Percentiles rank a stretch among this genome's conserved stretches.
Conservation (phyloP, 2,113 vertebrate genomes). For the Coregonus clupeaformis region DNA sequence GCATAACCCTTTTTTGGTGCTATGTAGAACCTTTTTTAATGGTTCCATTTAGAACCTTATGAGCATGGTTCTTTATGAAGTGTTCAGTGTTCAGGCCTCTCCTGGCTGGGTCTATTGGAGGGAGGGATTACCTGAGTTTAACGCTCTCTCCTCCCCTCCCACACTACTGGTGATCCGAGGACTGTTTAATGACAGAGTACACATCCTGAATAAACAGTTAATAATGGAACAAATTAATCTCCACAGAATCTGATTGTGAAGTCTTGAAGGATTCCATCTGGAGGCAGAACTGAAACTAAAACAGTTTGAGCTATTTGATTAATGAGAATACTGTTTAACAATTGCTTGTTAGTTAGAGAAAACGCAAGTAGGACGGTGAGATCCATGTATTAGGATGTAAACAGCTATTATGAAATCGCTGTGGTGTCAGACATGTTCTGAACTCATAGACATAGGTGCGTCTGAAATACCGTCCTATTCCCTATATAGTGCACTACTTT, state of each 20-base stretch:
- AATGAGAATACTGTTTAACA: conserved; percentile 35
- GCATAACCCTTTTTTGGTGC: too few species aligned
- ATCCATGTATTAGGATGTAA: not conserved
- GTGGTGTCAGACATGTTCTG: conserved; percentile 8
- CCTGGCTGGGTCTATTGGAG: conserved; percentile 15
- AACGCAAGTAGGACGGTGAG: conserved; percentile 21
- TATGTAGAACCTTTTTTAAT: too few species aligned
- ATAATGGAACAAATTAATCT: conserved; percentile 9
- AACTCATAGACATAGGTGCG: conserved; percentile 9
- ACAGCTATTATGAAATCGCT: conserved; percentile 7
- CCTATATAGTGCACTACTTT: too few species aligned
- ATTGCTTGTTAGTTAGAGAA: conserved; percentile 29
- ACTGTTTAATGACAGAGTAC: conserved; percentile 34
- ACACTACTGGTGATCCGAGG: conserved; percentile 36
- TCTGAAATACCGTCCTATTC: too few species aligned
- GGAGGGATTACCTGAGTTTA: conserved; percentile 29
- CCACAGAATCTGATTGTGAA: conserved; percentile 11
- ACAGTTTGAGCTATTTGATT: conserved; percentile 28
- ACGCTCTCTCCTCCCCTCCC: conserved; percentile 11
- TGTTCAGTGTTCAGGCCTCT: too few species aligned
- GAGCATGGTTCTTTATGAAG: too few species aligned
- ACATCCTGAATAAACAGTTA: conserved; percentile 38
- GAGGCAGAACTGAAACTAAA: not conserved
- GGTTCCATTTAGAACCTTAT: too few species aligned
- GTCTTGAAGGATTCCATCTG: conserved; percentile 12